Percentiles rank a stretch among this genome's conserved stretches.
Evolutionary conservation across 2,113 vertebrate species (phyloP).

Genomic region (Alosa alosa): DNA sequence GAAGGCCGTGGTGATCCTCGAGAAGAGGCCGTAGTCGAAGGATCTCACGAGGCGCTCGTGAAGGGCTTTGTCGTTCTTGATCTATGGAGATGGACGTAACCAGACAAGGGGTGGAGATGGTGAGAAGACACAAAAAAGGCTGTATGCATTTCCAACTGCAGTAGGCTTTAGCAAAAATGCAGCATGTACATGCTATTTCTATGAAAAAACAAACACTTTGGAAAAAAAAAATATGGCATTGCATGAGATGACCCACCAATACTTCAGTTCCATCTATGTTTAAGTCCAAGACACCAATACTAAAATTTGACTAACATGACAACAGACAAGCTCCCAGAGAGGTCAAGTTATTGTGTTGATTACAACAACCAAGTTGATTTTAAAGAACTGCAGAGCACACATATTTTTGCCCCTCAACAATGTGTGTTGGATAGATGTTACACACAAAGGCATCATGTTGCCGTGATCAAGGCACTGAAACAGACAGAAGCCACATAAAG

Average conservation of each 20-base stretch:
- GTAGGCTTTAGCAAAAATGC: background rate
- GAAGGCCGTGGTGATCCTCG: slow-evolving; percentile 57
- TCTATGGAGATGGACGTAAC: slow-evolving; percentile 51
- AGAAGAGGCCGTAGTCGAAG: slow-evolving; percentile 68
- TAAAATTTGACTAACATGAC: background rate
- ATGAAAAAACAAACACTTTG: too few relatives aligned
- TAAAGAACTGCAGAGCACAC: too few relatives aligned
- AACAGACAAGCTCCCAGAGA: background rate
- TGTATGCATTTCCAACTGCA: background rate
- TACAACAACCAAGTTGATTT: background rate
- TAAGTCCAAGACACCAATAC: background rate
- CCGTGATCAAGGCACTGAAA: too few relatives aligned
- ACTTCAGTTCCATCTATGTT: too few relatives aligned
- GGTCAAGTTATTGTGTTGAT: background rate
- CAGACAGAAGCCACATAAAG: too few relatives aligned
- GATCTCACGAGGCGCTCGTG: slow-evolving; percentile 27
- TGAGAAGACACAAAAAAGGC: background rate
- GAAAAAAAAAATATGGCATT: too few relatives aligned
- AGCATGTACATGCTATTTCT: background rate
- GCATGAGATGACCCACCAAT: too few relatives aligned
- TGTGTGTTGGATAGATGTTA: too few relatives aligned
- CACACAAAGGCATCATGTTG: background rate
- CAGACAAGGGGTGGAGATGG: background rate
- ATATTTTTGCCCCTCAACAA: too few relatives aligned
- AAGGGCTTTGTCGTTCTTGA: slow-evolving; percentile 56